A percentile compares a stretch with the other conserved stretches of the same genome.
These are phyloP conservation scores for Leuciscus idus DNA, from an alignment of 2,113 vertebrate species.

Conservation along the genomic window DNA sequence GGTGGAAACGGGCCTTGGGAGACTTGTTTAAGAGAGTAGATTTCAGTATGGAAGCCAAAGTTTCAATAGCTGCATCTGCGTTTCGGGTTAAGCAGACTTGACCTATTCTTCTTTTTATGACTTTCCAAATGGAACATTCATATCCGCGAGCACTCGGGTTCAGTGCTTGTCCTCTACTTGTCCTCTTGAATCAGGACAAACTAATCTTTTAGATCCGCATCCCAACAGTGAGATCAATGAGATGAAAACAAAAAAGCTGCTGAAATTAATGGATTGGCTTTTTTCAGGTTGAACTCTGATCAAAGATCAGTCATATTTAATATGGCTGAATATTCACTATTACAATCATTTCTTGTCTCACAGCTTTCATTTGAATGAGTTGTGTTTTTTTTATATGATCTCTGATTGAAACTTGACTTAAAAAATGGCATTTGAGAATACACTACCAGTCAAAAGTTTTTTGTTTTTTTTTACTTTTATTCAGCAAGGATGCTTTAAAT, in stretches of 20 bases:
- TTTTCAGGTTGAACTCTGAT: background rate
- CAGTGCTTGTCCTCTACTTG: background rate
- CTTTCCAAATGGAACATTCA: conserved; percentile 62
- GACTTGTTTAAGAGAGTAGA: conserved; percentile 48
- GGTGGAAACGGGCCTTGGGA: conserved; percentile 49
- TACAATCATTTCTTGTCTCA: background rate
- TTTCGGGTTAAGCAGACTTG: conserved; percentile 35
- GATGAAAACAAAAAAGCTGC: background rate
- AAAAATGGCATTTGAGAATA: background rate
- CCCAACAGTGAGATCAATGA: background rate
- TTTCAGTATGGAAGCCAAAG: conserved; percentile 47
- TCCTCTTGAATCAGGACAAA: background rate
- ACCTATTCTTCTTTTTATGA: conserved; percentile 46
- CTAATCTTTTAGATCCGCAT: background rate
- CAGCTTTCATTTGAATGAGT: background rate
- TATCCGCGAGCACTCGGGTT: background rate
- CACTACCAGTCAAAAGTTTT: background rate
- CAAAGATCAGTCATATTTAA: background rate
- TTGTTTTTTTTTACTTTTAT: too few relatives aligned
- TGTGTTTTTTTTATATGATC: background rate
- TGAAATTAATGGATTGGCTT: background rate
- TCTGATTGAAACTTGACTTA: background rate
- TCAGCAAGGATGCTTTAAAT: too few relatives aligned
- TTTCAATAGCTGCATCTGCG: conserved; percentile 50
- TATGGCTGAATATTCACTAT: background rate